Base-by-base conservation (phyloP, 2,113 vertebrate genomes). In the Hippocampus comes region DNA sequence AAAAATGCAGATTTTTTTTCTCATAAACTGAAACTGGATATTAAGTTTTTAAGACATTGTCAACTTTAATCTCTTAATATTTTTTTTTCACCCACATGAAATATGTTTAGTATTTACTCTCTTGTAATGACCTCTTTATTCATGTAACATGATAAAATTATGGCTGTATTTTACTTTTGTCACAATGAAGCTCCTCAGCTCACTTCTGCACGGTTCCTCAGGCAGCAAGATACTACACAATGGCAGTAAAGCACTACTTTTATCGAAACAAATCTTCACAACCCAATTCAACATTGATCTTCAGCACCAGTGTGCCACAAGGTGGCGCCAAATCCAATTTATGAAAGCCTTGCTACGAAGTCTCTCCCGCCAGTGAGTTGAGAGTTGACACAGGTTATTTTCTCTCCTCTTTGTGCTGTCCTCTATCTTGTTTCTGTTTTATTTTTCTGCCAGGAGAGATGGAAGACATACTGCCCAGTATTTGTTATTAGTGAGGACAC, bases 401-500 rank as follows among this genome's bases (percentile, higher is more conserved):
- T 30, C 59, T 14, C 57, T 61, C 59, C 34, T 30, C 25, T 9
- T 30, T 60, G n/a, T 30, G 15, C 25, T 30, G 9, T 34, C 59
- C 59, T 9, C 15, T 5, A 61, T 34, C 27, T 15, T 27, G 15
- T 57, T 55, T 73, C 8, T 18, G 23, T 25, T 66, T 48, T 17
- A 48, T 66, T 65, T 65, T 43, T 41, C 43, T 43, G 41, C 42
- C 43, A 66, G 18, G 15, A 66, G 23, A 46, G 21, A 66, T 23
- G 41, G 48, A 10, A 27, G 23, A 23, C 25, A 3, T 53, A 43
- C 21, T 55, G 53, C 23, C 21, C 59, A 34, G 27, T 34, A 61
- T 70, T 80, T 78, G 51, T 78, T 69, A 69, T 15, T 78, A n/a
- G 46, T 46, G 42, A 17, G 89, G 80, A 86, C 88, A 71, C 76